Conservation (phyloP, 2,113 vertebrate genomes). For the Brachypteracias leptosomus region DNA sequence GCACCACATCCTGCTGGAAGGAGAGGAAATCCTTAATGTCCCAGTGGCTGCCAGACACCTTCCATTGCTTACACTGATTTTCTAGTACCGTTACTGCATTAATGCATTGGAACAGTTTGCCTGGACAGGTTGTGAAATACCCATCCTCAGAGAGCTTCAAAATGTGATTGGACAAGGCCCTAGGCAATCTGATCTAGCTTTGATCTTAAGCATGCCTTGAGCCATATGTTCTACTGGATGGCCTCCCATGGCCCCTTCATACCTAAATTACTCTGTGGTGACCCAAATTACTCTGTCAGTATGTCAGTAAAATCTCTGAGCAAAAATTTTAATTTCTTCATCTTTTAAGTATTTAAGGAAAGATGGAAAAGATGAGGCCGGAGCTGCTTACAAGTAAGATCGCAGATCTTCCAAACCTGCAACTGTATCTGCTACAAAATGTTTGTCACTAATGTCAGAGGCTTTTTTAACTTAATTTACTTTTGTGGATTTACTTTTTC, state of each 20-base stretch:
- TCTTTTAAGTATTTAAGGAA: neutral
- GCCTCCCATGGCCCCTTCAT: neutral
- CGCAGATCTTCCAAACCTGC: neutral
- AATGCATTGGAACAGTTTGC: neutral
- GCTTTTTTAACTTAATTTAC: neutral
- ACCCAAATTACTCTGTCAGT: neutral
- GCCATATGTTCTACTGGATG: neutral
- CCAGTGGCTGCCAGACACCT: neutral
- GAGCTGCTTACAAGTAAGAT: neutral
- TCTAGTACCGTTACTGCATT: neutral
- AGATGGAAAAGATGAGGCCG: neutral
- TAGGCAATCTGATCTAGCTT: neutral
- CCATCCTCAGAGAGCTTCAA: neutral
- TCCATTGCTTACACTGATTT: neutral
- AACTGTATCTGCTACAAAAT: neutral
- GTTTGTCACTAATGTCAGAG: neutral
- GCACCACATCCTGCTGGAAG: neutral
- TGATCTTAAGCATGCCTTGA: neutral
- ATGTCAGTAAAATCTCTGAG: neutral
- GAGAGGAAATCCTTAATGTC: neutral
- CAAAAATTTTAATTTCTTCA: neutral
- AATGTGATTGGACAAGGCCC: neutral
- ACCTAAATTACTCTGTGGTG: neutral
- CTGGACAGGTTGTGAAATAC: neutral
- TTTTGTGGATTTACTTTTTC: neutral